Evolutionary conservation across 2,113 vertebrate genomes (phyloP), one percentile per base, ranked within the genome.

Genomic region (Chinchilla lanigera): DNA sequence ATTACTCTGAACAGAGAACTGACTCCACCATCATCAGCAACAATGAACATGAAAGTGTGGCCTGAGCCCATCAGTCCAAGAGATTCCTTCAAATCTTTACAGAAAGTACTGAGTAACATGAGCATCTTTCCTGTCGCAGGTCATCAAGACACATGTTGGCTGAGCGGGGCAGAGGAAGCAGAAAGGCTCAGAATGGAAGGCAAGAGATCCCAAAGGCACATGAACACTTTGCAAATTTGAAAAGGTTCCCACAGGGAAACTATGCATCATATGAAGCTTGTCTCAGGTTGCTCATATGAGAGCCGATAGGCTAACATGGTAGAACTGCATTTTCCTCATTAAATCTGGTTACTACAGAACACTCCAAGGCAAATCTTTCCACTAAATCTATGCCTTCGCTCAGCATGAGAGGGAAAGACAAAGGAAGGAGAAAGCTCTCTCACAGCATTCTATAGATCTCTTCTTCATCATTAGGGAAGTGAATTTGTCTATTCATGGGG

Each of bases 401-500:
- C 17, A 88, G 22, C 3, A 82, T 7, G 82, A 88, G 22, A 12
- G 69, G 16, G 19, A 75, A 54, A 94, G 30, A 88, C 30, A 83
- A 73, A 96, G 63, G 35, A 38, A 85, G 33, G 7, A 11, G 38
- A 61, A 56, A 20, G 26, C 38, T 63, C 16, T n/a, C 26, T 47
- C 44, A 24, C 8, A 54, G 58, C 44, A 19, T 30, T 61, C 50
- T 58, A 78, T 24, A 8, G 7, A 86, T 28, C 10, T 56, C 44
- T 58, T 92, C 38, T 77, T 73, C 63, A 28, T 86, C 80, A 54
- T 82, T 0, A 82, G 75, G 38, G 47, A 87, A 93, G 58, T 33
- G 38, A 80, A 78, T 94, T 22, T 93, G 50, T 89, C 77, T 89
- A 44, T 94, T 92, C 67, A 89, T 82, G 50, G 11, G 30, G 24